A percentile compares a stretch with the other conserved stretches of the same genome.
phyloP scores from a whole-genome alignment of 2,113 vertebrate genomes.

The Candoia aspera region DNA sequence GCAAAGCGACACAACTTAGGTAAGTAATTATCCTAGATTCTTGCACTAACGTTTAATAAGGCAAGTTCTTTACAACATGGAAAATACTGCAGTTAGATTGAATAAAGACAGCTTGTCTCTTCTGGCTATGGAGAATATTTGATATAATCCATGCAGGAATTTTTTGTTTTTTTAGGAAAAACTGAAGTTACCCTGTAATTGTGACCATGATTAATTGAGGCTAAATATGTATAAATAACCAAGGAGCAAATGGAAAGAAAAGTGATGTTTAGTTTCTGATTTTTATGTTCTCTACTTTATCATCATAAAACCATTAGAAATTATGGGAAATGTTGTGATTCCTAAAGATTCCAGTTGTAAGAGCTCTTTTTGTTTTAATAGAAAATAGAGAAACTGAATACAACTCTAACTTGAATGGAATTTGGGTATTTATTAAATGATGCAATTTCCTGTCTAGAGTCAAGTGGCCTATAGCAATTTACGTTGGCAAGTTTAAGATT shows the following conservation, averaged over 20 bases:
- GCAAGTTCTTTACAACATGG: neutral
- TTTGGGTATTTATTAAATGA: neutral
- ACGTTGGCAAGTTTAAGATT: neutral
- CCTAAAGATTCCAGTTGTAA: neutral
- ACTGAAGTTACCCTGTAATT: neutral
- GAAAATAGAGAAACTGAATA: neutral
- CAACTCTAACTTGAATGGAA: neutral
- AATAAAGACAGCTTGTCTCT: neutral
- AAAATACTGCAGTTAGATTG: neutral
- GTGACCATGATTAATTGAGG: neutral
- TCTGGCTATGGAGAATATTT: neutral
- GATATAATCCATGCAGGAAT: neutral
- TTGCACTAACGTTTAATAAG: neutral
- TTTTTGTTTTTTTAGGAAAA: neutral
- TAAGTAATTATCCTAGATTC: slow-evolving; percentile 68
- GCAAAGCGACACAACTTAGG: slow-evolving; percentile 97
- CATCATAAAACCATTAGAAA: neutral
- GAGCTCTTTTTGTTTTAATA: neutral
- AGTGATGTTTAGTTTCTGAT: neutral
- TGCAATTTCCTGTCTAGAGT: neutral
- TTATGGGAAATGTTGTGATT: neutral
- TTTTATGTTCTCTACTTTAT: neutral
- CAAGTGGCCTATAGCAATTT: neutral
- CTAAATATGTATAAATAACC: neutral
- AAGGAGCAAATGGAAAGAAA: neutral